Base-by-base conservation (phyloP, 2,888 invertebrate species). In the Noctua janthe region DNA sequence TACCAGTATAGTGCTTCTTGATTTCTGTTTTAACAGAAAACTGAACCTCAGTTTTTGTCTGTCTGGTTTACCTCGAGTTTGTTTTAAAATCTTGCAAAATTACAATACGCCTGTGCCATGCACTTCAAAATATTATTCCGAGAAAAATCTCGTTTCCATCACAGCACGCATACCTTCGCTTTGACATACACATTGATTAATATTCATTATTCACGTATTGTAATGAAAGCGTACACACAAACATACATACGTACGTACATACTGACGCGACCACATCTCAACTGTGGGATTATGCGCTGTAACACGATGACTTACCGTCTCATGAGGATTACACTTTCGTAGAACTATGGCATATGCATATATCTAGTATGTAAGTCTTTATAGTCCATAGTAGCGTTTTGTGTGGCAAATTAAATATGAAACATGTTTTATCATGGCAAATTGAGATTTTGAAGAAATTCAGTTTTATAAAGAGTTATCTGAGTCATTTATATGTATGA, bases 171-270 rank as follows among this genome's bases (percentile, higher is more conserved):
- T 49, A 64, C 71, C 73, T 56, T 49, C 29, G 39, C 74, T 66
- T 59, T 20, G n/a, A 56, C 62, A 67, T 74, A 49, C 69, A 29
- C 39, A 78, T 78, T 79, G 78, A 80, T 88, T 79, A 85, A 82
- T 82, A 86, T 88, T 89, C 75, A 85, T 88, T 86, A 90, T 90
- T 81, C 78, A 86, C 74, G 83, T 73, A 85, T 86, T 86, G 75
- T 80, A 79, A 85, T 85, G 72, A 82, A 78, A 74, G 67, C 56
- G 47, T 51, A 29, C 56, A 66, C 35, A 74, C 39, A 17, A 13
- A 49, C 64, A 10, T 3, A 29, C 15, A 47, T 2, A 17, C 11
- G n/a, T 23, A 29, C 17, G 56, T 13, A 66, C n/a, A 13, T 11
- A 54, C 23, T 59, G 51, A 76, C 54, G 35, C 59, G 11, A 64